Conservation (phyloP, 2,888 invertebrate species). For the Tuberolachnus salignus region DNA sequence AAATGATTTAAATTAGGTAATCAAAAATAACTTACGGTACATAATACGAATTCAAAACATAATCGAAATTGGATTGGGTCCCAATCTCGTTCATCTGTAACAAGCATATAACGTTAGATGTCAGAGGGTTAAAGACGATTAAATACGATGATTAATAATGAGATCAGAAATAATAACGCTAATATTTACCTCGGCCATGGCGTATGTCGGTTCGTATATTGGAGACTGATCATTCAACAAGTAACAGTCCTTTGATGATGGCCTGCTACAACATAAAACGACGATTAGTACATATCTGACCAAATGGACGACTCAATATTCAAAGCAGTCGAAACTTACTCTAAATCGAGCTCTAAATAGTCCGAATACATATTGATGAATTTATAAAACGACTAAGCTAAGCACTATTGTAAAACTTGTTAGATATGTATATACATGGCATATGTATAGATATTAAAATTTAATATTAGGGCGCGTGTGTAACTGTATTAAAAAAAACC, state of each 20-base stretch:
- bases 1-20: background rate
- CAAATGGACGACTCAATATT: background rate
- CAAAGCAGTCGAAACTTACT: slow-evolving; percentile 24
- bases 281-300: background rate
- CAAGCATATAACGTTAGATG: background rate
- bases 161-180: background rate
- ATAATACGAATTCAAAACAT: slow-evolving; percentile 39
- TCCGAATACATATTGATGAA: slow-evolving; percentile 47
- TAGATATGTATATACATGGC: background rate
- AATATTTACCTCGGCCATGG: slow-evolving; percentile 26
- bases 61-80: slow-evolving; percentile 41
- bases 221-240: slow-evolving; percentile 29
- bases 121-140: background rate
- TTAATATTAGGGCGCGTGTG: no score
- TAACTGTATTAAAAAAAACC: background rate
- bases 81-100: slow-evolving; percentile 40
- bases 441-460: background rate
- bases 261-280: slow-evolving; percentile 16
- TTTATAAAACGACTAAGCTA: slow-evolving; percentile 24
- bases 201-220: background rate
- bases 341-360: slow-evolving; percentile 36
- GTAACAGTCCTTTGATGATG: slow-evolving; percentile 24
- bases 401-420: slow-evolving; percentile 25
- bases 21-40: slow-evolving; percentile 35
- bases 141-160: no score